Conservation (phyloP, 2,888 invertebrate species). For the Volucella inflata region DNA sequence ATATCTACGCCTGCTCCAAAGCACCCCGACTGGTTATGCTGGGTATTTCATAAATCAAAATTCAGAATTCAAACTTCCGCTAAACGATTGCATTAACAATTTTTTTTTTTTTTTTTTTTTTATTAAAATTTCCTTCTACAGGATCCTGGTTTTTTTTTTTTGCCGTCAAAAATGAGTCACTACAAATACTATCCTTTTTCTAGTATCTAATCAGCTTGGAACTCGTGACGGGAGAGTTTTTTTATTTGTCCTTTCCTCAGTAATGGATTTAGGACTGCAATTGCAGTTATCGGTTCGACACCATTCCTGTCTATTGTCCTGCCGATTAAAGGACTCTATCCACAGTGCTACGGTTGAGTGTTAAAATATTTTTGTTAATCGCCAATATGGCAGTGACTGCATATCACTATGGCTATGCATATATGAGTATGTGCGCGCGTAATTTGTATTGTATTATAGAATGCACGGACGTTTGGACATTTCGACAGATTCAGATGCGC, state of each 20-base stretch:
- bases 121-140: slow-evolving; percentile 6
- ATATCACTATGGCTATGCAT: neutral
- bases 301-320: slow-evolving; percentile 28
- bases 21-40: slow-evolving; percentile 50
- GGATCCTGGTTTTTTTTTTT: slow-evolving; percentile 12
- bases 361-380: slow-evolving; percentile 59
- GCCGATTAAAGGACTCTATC: slow-evolving; percentile 39
- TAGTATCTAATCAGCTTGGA: slow-evolving; percentile 50
- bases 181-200: neutral
- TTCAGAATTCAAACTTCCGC: slow-evolving; percentile 21
- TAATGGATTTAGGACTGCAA: slow-evolving; percentile 51
- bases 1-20: slow-evolving; percentile 37
- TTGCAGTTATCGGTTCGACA: slow-evolving; percentile 57
- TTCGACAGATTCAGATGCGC: slow-evolving; percentile 14
- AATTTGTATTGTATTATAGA: too few relatives aligned
- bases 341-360: neutral
- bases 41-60: slow-evolving; percentile 46
- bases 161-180: slow-evolving; percentile 25
- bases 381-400: slow-evolving; percentile 7
- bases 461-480: neutral
- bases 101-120: neutral
- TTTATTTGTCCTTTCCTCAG: slow-evolving; percentile 31
- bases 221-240: slow-evolving; percentile 27
- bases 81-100: slow-evolving; percentile 63
- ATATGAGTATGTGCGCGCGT: neutral